Percentiles rank a stretch among this genome's conserved stretches.
Evolutionary conservation across 2,888 invertebrate genomes (phyloP).

Genomic region (Cerastis rubricosa): DNA sequence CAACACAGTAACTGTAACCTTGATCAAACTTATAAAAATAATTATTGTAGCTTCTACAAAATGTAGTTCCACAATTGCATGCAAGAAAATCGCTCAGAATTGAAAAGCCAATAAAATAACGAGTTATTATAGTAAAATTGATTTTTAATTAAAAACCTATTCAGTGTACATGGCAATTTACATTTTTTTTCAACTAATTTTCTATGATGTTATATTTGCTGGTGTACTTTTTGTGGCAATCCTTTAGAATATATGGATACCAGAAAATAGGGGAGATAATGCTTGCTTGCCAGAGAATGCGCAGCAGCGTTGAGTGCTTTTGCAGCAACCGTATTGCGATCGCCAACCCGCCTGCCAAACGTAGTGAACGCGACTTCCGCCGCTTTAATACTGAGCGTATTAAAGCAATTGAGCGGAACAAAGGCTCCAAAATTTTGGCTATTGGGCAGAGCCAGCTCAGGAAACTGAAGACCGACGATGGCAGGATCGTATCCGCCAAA

Average conservation of each 20-base stretch:
- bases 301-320: too few relatives aligned
- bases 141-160: conserved; percentile 59
- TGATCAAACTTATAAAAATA: neutral
- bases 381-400: too few relatives aligned
- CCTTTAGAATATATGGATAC: neutral
- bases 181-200: conserved; percentile 21
- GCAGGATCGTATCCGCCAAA: too few relatives aligned
- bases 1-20: neutral
- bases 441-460: too few relatives aligned
- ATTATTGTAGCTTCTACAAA: neutral
- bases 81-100: neutral
- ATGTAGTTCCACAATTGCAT: conserved; percentile 1
- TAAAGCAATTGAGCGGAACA: too few relatives aligned
- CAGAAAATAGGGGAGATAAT: too few relatives aligned
- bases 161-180: conserved; percentile 56
- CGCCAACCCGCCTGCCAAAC: too few relatives aligned
- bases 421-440: too few relatives aligned
- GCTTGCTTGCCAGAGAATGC: too few relatives aligned
- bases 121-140: conserved; percentile 43
- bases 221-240: conserved; percentile 38
- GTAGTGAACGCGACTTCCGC: too few relatives aligned
- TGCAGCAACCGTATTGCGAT: too few relatives aligned
- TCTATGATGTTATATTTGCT: conserved; percentile 34
- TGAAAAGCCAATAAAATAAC: conserved; percentile 32
- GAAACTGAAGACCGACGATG: too few relatives aligned